Evolutionary conservation across 2,888 invertebrate species (phyloP), one percentile per base, ranked within the genome.

Genomic region (Leucania comma): DNA sequence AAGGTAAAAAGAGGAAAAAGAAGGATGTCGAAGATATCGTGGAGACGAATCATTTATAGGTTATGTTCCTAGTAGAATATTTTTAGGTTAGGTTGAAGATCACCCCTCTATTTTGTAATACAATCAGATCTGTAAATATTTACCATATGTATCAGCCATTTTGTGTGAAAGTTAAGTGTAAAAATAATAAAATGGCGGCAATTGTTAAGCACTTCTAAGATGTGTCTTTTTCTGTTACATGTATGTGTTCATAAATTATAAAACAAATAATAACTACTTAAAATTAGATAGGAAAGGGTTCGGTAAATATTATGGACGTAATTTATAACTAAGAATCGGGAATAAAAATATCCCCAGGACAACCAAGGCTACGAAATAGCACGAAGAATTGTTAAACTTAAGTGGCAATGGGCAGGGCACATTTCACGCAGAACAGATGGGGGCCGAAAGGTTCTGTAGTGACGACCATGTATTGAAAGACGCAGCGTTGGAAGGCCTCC

Each of bases 1-100:
- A 97, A 82, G 97, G 97, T 1, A 94, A 92, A 69, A 93, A 93
- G 46, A 93, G 95, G 65, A 88, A 86, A 65, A 89, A 83, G 64
- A 70, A 72, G 29, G 57, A 76, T 14, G 51, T 58, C 0, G 87
- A 87, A 12, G 82, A 82, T 8, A 82, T 90, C 0, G 90, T 90
- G 0, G 93, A 93, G 75, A 89, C 88, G 0, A 90, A 91, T 77
- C 89, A 91, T 48, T 88, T 92, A 46, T 93, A 76, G 69, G 38
- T 69, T 68, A 50, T 72, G 57, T 69, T 71, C 54, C 59, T 69
- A 68, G 17, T 61, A 67, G 29, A 20, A 10, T 10, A 58, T 71
- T 68, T 14, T 58, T 29, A 24, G 58, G n/a, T 14, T 29, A 35
- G 38, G 14, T 38, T 38, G 12, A 42, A 17, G 42, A 42, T 8